Percentiles rank a stretch among this genome's conserved stretches.
Conservation (phyloP, 2,113 vertebrate genomes). For the Bettongia penicillata region DNA sequence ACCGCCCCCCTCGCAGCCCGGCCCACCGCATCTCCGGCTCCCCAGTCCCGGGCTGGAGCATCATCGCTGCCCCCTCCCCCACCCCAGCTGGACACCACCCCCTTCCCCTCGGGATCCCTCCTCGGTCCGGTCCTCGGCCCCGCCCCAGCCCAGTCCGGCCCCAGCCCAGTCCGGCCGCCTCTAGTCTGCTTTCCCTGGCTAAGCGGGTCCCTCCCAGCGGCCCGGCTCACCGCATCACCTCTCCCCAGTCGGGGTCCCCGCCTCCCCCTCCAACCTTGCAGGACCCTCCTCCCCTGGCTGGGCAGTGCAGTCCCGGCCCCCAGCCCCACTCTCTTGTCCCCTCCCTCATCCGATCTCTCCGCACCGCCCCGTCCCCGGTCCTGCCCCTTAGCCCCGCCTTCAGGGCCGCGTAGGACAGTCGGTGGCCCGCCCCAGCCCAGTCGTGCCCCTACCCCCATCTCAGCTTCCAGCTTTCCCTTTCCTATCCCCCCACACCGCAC, state of each 20-base stretch:
- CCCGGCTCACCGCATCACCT: neutral
- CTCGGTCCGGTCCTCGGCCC: neutral
- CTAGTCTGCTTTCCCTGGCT: neutral
- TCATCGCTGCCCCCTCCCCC: neutral
- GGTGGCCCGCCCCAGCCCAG: neutral
- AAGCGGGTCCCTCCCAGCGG: neutral
- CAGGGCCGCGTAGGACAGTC: neutral
- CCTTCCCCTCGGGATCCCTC: slow-evolving; percentile 3
- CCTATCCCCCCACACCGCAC: neutral
- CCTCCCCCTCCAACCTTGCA: neutral
- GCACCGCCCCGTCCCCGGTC: neutral
- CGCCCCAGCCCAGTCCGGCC: neutral
- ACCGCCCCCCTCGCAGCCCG: neutral
- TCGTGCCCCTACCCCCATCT: neutral
- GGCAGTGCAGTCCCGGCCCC: neutral
- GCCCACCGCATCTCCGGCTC: neutral
- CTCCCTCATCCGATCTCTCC: too few relatives aligned
- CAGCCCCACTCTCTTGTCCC: neutral
- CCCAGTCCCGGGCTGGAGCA: neutral
- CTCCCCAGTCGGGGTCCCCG: neutral
- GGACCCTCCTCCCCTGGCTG: neutral
- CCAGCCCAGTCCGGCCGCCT: neutral
- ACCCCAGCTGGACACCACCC: neutral
- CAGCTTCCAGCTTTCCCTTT: neutral
- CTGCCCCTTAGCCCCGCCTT: neutral